Conservation (phyloP, 2,888 invertebrate genomes). For the Philereme vetulata region DNA sequence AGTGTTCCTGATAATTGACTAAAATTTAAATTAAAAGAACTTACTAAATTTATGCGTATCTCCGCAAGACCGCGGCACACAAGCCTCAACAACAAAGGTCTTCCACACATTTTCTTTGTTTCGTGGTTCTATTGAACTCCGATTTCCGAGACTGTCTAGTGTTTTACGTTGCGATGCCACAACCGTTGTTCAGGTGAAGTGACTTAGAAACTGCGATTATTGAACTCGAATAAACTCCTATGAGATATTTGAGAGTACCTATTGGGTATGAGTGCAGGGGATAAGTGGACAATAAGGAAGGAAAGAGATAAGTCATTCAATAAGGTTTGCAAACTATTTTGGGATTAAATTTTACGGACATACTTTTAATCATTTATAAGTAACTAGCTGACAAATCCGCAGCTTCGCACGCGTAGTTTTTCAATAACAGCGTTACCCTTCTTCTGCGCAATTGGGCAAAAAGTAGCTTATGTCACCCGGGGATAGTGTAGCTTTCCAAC, state of each 20-base stretch:
- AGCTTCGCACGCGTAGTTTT: too few relatives aligned
- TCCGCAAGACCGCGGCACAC: background rate
- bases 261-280: conserved; percentile 5
- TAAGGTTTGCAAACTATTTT: conserved; percentile 9
- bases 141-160: conserved; percentile 9
- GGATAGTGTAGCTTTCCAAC: too few relatives aligned
- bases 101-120: background rate
- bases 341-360: background rate
- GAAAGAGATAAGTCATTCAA: conserved; percentile 15
- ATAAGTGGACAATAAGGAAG: conserved; percentile 21
- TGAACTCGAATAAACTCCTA: conserved; percentile 42
- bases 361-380: background rate
- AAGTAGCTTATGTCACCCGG: too few relatives aligned
- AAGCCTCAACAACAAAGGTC: background rate
- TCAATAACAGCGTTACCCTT: too few relatives aligned
- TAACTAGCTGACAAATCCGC: too few relatives aligned
- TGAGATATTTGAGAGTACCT: background rate
- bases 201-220: conserved; percentile 66
- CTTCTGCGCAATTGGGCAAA: too few relatives aligned
- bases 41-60: background rate
- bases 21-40: too few relatives aligned
- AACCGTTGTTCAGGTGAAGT: conserved; percentile 53
- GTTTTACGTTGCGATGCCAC: background rate
- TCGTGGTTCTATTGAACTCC: conserved; percentile 5
- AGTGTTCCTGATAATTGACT: too few relatives aligned